A percentile compares a stretch with the other conserved stretches of the same genome.
Evolutionary conservation across 2,113 vertebrate species (phyloP).

Genomic region (Cepphus grylle): DNA sequence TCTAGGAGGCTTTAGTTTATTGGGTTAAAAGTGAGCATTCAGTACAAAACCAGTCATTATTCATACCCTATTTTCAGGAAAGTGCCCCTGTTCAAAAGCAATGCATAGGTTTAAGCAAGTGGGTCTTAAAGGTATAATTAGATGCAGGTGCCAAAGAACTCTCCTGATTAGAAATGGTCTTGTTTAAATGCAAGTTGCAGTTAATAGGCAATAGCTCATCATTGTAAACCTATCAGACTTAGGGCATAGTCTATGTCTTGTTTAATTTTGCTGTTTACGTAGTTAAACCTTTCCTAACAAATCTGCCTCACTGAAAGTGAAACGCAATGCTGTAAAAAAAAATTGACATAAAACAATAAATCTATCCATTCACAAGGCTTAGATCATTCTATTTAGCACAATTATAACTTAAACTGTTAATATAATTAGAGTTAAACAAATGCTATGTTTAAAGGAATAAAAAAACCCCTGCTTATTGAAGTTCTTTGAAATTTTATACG

Average conservation of each 20-base stretch:
- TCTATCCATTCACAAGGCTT: not conserved
- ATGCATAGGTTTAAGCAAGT: not conserved
- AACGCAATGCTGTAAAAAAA: not conserved
- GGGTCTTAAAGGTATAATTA: not conserved
- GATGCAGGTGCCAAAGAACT: not conserved
- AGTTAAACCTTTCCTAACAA: not conserved
- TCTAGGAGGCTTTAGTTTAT: not conserved
- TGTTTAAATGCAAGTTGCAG: not conserved
- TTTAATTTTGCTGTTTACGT: not conserved
- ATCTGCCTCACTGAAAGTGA: not conserved
- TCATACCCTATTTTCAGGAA: not conserved
- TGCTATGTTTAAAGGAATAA: not conserved
- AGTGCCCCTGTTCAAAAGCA: not conserved
- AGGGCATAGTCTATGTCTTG: not conserved
- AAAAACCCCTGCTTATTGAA: not conserved
- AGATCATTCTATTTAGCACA: not conserved
- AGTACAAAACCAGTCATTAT: not conserved
- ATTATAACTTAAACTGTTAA: not conserved
- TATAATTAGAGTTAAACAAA: not conserved
- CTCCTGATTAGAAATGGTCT: not conserved
- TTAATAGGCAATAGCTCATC: not conserved
- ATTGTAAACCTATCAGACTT: not conserved
- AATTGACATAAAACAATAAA: not conserved
- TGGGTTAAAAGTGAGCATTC: not conserved
- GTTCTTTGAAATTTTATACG: not conserved